phyloP scores from a whole-genome alignment of 2,888 invertebrate genomes.

The Amphiduros pacificus region DNA sequence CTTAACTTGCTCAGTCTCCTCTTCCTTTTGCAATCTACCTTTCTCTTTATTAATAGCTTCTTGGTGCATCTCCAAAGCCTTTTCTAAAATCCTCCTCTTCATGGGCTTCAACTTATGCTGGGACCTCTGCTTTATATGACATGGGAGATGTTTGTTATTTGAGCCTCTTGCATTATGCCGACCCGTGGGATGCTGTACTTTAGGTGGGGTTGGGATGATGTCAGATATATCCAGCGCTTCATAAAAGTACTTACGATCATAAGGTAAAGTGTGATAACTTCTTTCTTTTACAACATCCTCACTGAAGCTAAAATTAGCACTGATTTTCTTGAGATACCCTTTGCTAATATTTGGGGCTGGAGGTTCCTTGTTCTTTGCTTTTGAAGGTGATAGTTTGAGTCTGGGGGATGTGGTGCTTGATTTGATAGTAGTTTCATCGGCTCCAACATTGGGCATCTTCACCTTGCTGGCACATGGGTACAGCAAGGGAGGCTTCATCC shows the following conservation, averaged over 20 bases:
- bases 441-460: conserved; percentile 46
- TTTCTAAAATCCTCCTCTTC: conserved; percentile 39
- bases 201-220: conserved; percentile 34
- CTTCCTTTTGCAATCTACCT: conserved; percentile 20
- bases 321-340: conserved; percentile 45
- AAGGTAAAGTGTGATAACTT: conserved; percentile 53
- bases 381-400: neutral
- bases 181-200: conserved; percentile 35
- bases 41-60: conserved; percentile 32
- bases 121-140: conserved; percentile 39
- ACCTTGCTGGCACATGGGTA: conserved; percentile 50
- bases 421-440: conserved; percentile 37
- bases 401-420: conserved; percentile 19
- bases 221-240: conserved; percentile 45
- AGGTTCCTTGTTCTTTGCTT: neutral
- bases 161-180: conserved; percentile 42
- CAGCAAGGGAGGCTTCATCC: conserved; percentile 33
- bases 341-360: conserved; percentile 21
- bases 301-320: conserved; percentile 47
- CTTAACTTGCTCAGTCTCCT: neutral
- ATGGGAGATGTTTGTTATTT: conserved; percentile 46
- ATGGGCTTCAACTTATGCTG: conserved; percentile 43
- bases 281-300: conserved; percentile 55
- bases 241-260: conserved; percentile 49
- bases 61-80: conserved; percentile 42